Percentiles rank a stretch among this genome's conserved stretches.
These are phyloP conservation scores for Macropis europaea DNA, from an alignment of 2,888 invertebrate species.

Conservation along the genomic window DNA sequence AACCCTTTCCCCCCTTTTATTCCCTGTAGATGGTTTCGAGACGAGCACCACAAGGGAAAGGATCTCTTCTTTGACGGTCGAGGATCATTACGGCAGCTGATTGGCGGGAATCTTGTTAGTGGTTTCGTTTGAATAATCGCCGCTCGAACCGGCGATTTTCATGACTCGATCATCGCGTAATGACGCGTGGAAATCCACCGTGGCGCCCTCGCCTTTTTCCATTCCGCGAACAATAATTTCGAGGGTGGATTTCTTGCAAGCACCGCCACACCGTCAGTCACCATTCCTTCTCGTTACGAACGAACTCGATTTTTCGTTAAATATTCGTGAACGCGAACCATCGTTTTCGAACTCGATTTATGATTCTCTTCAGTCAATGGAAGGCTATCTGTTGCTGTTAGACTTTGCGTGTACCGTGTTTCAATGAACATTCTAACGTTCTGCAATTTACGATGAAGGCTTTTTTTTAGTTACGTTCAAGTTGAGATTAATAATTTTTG, in stretches of 20 bases:
- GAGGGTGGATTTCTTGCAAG: constrained; percentile 50
- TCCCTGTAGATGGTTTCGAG: constrained; percentile 34
- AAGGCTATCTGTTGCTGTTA: background rate
- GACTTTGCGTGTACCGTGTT: background rate
- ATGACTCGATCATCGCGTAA: constrained; percentile 77
- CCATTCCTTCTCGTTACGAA: constrained; percentile 74
- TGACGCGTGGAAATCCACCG: constrained; percentile 75
- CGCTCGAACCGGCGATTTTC: constrained; percentile 74
- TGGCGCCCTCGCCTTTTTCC: constrained; percentile 19
- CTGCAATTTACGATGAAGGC: too few relatives aligned
- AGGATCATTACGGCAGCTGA: constrained; percentile 73
- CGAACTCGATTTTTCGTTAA: constrained; percentile 77
- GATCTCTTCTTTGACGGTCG: constrained; percentile 58
- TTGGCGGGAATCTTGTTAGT: constrained; percentile 78
- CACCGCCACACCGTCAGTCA: constrained; percentile 33
- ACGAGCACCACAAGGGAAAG: constrained; percentile 33
- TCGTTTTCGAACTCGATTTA: constrained; percentile 69
- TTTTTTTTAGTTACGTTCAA: too few relatives aligned
- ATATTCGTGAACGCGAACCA: constrained; percentile 73
- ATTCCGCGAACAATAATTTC: constrained; percentile 57
- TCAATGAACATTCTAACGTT: too few relatives aligned
- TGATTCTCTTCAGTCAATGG: constrained; percentile 51
- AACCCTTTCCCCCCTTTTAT: constrained; percentile 47
- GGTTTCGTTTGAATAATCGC: constrained; percentile 78
- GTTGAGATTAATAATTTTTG: too few relatives aligned